These are phyloP conservation scores for Anguilla obscura DNA, from an alignment of 2,797 vertebrate genomes.

Conservation along the genomic window DNA sequence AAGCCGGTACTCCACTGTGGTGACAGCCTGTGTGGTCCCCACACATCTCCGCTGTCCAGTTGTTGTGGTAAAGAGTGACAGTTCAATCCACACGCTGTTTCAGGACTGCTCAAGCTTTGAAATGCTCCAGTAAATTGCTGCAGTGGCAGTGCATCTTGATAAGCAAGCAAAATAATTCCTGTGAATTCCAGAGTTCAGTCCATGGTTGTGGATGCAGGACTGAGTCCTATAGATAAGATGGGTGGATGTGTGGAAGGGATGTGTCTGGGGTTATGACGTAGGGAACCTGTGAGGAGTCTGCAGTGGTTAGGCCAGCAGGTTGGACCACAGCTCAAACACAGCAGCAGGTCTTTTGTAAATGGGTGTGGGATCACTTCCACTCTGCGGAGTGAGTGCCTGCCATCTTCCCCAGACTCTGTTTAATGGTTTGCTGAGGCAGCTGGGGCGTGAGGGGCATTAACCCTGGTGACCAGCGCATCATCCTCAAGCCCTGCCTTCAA, in stretches of 20 bases:
- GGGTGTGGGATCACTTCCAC: background rate
- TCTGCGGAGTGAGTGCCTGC: background rate
- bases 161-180: background rate
- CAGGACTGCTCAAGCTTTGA: background rate
- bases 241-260: background rate
- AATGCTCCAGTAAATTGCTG: background rate
- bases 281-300: too few relatives aligned
- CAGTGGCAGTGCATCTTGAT: background rate
- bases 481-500: background rate
- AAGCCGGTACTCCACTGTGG: background rate
- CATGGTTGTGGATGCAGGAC: too few relatives aligned
- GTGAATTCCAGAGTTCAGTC: background rate
- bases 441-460: background rate
- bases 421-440: background rate
- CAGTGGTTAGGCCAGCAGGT: background rate
- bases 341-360: background rate
- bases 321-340: background rate
- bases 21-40: background rate
- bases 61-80: background rate
- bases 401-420: background rate
- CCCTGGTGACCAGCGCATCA: background rate
- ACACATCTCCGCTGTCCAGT: background rate
- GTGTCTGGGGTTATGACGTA: background rate
- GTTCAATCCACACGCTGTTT: background rate
- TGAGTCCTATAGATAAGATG: background rate